Evolutionary conservation across 2,797 vertebrate genomes (phyloP).

Genomic region (Lepus oiostolus): DNA sequence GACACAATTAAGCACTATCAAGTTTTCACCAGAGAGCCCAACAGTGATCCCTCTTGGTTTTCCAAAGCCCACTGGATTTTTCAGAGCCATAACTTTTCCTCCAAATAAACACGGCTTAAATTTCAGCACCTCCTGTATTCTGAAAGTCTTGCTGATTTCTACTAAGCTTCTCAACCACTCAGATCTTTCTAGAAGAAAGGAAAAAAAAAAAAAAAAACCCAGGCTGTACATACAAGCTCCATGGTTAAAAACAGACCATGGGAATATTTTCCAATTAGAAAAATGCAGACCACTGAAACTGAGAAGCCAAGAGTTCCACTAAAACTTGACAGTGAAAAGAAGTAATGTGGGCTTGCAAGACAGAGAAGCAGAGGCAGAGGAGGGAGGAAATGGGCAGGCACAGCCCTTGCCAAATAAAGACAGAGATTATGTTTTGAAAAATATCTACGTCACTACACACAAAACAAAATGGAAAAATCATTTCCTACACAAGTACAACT

Average conservation of each 20-base stretch:
- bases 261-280: constrained; percentile 53
- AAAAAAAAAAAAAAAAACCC: not conserved
- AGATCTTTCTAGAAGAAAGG: constrained; percentile 6
- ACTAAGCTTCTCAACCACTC: not conserved
- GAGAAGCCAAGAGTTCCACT: constrained; percentile 5
- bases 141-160: constrained; percentile 11
- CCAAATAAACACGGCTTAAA: not conserved
- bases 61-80: not conserved
- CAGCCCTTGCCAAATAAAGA: constrained; percentile 50
- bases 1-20: not conserved
- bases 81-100: not conserved
- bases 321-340: constrained; percentile 61
- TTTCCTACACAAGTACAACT: constrained; percentile 77
- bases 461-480: constrained; percentile 31
- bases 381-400: constrained; percentile 26
- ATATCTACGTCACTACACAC: constrained; percentile 54
- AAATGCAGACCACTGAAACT: constrained; percentile 40
- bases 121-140: not conserved
- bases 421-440: constrained; percentile 69
- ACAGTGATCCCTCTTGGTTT: not conserved
- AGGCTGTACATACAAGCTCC: not conserved
- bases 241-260: constrained; percentile 34
- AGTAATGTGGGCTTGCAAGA: not conserved
- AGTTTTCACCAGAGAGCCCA: not conserved
- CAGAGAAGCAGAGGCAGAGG: not conserved